Percentiles rank a stretch among this genome's conserved stretches.
phyloP scores from a whole-genome alignment of 2,797 vertebrate species.

The Furcifer pardalis region DNA sequence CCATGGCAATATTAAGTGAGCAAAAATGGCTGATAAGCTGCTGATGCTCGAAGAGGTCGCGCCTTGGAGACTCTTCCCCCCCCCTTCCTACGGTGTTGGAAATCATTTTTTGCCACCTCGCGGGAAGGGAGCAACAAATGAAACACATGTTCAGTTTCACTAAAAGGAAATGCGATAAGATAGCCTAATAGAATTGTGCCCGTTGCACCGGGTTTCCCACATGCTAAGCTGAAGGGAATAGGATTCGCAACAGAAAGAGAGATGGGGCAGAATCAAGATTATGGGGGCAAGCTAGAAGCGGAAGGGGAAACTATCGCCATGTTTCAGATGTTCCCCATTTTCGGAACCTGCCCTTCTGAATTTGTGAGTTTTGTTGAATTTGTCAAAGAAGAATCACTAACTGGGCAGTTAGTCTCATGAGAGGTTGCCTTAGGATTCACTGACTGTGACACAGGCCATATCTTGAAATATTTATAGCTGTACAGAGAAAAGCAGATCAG shows the following conservation, averaged over 20 bases:
- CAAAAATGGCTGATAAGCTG: slow-evolving; percentile 64
- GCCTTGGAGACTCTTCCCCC: slow-evolving; percentile 34
- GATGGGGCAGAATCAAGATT: background rate
- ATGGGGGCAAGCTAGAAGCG: too few species aligned
- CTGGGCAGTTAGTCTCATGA: too few species aligned
- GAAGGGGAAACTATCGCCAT: background rate
- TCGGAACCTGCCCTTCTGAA: background rate
- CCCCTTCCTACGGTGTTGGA: slow-evolving; percentile 50
- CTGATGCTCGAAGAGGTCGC: slow-evolving; percentile 60
- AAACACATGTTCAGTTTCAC: slow-evolving; percentile 81
- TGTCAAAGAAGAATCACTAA: background rate
- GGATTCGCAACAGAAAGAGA: slow-evolving; percentile 67
- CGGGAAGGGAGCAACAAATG: slow-evolving; percentile 76
- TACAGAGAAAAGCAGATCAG: too few species aligned
- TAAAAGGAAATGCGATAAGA: slow-evolving; percentile 82
- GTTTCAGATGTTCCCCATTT: background rate
- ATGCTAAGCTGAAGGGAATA: slow-evolving; percentile 72
- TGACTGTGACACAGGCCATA: too few species aligned
- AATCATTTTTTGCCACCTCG: slow-evolving; percentile 62
- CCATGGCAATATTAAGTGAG: slow-evolving; percentile 59
- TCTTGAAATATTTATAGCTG: too few species aligned
- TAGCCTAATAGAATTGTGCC: slow-evolving; percentile 76
- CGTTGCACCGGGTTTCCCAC: slow-evolving; percentile 71
- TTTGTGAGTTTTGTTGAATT: background rate
- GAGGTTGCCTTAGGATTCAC: too few species aligned